A percentile compares a stretch with the other conserved stretches of the same genome.
Evolutionary conservation across 2,888 invertebrate genomes (phyloP).

Genomic region (Spicauda simplicius): DNA sequence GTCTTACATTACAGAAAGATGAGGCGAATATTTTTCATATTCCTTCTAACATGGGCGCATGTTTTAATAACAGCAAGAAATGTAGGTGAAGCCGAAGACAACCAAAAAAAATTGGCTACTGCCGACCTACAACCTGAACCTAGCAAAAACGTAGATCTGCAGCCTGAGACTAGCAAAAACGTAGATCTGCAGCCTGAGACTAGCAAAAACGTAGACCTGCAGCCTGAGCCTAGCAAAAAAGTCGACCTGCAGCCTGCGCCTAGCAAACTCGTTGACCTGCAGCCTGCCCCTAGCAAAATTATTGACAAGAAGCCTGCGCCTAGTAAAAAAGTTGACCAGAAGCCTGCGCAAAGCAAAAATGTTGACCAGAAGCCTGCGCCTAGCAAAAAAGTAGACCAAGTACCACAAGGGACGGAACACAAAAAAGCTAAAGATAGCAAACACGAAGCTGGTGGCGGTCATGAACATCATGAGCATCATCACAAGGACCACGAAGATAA

Average conservation of each 20-base stretch:
- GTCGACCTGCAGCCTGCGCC: conserved; percentile 55
- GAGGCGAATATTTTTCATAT: conserved; percentile 64
- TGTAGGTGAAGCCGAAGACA: conserved; percentile 57
- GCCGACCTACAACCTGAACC: too few species aligned
- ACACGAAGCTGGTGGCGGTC: conserved; percentile 88
- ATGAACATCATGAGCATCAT: conserved; percentile 88
- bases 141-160: too few species aligned
- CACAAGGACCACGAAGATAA: conserved; percentile 90
- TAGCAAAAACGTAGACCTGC: too few species aligned
- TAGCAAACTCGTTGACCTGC: conserved; percentile 59
- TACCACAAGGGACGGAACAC: conserved; percentile 80
- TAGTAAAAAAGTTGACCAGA: conserved; percentile 59
- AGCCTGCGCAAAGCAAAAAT: conserved; percentile 34
- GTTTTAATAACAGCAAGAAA: conserved; percentile 63
- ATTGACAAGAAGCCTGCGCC: conserved; percentile 18
- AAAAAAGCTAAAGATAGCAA: conserved; percentile 74
- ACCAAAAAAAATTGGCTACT: conserved; percentile 41
- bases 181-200: too few species aligned
- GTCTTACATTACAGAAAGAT: conserved; percentile 55
- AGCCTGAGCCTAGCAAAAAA: conserved; percentile 35
- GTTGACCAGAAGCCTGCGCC: conserved; percentile 22
- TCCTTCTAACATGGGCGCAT: conserved; percentile 61
- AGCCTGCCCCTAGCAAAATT: too few species aligned
- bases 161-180: conserved; percentile 35
- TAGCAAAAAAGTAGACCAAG: conserved; percentile 60